phyloP scores from a whole-genome alignment of 2,113 vertebrate species.

The Psettodes erumei region DNA sequence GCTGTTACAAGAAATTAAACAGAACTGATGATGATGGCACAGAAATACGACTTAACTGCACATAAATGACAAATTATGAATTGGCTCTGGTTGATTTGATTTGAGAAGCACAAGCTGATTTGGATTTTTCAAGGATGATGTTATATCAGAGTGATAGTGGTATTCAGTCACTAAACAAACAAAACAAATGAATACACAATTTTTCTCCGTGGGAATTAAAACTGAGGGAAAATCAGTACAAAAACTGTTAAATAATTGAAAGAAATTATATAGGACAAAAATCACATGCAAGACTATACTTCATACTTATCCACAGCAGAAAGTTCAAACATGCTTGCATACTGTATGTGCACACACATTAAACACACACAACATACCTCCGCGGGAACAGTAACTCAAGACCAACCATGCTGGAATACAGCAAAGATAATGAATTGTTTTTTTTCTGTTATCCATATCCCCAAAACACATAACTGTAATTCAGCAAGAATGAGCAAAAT shows the following conservation, averaged over 20 bases:
- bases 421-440: slow-evolving; percentile 56
- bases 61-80: background rate
- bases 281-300: background rate
- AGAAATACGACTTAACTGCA: background rate
- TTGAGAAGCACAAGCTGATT: background rate
- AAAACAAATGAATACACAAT: no score
- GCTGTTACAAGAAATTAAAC: background rate
- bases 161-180: no score
- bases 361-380: slow-evolving; percentile 77
- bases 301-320: slow-evolving; percentile 28
- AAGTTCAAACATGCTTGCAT: slow-evolving; percentile 16
- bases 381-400: slow-evolving; percentile 82
- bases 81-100: background rate
- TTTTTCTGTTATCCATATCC: slow-evolving; percentile 5
- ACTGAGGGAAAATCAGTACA: background rate
- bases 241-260: no score
- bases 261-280: background rate
- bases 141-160: background rate
- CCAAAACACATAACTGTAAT: background rate
- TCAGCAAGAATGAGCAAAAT: background rate
- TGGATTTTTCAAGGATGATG: background rate
- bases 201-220: background rate
- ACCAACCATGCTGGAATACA: slow-evolving; percentile 82
- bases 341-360: slow-evolving; percentile 2
- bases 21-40: background rate